Conservation (phyloP, 2,888 invertebrate species). For the Conus canariensis region DNA sequence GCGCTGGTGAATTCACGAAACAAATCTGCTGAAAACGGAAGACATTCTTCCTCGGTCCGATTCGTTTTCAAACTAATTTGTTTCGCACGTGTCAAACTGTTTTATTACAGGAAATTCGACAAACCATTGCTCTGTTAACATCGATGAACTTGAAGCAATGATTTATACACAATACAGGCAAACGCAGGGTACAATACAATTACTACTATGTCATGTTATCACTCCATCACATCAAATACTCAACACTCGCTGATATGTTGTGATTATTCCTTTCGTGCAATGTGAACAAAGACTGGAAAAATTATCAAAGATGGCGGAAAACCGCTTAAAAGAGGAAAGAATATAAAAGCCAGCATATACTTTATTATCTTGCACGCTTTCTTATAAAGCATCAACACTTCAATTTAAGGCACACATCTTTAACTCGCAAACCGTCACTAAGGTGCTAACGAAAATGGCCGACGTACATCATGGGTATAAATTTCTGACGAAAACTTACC, state of each 20-base stretch:
- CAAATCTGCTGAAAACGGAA: no score
- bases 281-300: background rate
- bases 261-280: background rate
- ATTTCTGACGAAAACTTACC: constrained; percentile 69
- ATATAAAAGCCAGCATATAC: background rate
- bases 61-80: no score
- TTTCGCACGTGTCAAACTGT: background rate
- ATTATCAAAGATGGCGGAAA: constrained; percentile 22
- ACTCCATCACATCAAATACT: no score
- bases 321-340: background rate
- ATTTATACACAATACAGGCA: no score
- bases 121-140: background rate
- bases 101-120: constrained; percentile 6
- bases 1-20: no score
- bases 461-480: background rate
- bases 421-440: background rate
- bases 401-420: background rate
- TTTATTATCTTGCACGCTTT: background rate
- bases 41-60: no score
- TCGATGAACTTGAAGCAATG: background rate
- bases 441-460: constrained; percentile 14
- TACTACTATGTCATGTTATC: no score
- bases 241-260: no score
- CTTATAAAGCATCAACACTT: background rate
- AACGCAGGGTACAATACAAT: no score